Percentiles rank a stretch among this genome's conserved stretches.
These are phyloP conservation scores for Limnephilus lunatus DNA, from an alignment of 2,888 invertebrate species.

Conservation along the genomic window DNA sequence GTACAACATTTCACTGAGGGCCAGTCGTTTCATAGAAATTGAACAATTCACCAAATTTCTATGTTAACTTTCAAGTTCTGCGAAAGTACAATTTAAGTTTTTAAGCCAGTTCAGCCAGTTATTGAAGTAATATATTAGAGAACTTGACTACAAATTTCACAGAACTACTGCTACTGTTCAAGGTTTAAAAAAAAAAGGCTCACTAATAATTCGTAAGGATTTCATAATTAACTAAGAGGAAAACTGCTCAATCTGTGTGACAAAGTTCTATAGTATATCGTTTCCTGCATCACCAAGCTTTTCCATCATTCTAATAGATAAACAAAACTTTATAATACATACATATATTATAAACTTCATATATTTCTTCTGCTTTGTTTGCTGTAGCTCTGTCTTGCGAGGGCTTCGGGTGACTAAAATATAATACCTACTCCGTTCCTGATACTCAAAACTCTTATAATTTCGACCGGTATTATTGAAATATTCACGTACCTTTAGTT, in stretches of 20 bases:
- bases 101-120: too few relatives aligned
- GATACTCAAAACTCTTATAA: not conserved
- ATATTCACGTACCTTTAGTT: not conserved
- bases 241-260: not conserved
- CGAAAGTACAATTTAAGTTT: too few relatives aligned
- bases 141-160: too few relatives aligned
- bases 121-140: too few relatives aligned
- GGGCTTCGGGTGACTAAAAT: not conserved
- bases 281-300: not conserved
- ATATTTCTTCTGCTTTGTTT: not conserved
- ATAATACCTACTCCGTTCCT: not conserved
- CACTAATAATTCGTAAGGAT: not conserved
- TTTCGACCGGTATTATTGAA: not conserved
- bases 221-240: not conserved
- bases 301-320: not conserved
- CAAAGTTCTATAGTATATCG: not conserved
- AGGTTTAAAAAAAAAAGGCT: too few relatives aligned
- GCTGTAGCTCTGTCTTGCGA: not conserved
- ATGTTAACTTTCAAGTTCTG: too few relatives aligned
- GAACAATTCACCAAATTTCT: too few relatives aligned
- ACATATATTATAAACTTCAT: not conserved
- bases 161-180: too few relatives aligned
- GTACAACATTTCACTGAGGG: not conserved
- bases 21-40: not conserved
- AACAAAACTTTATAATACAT: not conserved